These are phyloP conservation scores for Asteroscopus sphinx DNA, from an alignment of 2,888 invertebrate genomes.

Conservation along the genomic window DNA sequence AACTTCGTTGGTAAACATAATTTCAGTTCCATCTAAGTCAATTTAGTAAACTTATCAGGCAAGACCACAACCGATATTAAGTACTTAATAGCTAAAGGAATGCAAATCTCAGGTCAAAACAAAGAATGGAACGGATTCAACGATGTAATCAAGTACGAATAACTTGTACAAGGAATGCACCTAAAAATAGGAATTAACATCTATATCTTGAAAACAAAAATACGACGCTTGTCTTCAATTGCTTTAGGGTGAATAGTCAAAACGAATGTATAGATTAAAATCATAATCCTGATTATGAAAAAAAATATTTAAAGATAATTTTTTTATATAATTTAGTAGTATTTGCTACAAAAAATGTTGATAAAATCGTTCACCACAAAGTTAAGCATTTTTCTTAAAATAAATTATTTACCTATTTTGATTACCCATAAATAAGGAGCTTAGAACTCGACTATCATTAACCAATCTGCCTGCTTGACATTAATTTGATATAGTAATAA, in stretches of 20 bases:
- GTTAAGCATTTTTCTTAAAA: conserved; percentile 68
- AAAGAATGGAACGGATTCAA: conserved; percentile 76
- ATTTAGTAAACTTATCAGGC: conserved; percentile 90
- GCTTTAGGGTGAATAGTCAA: conserved; percentile 27
- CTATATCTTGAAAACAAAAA: conserved; percentile 51
- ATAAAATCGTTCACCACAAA: conserved; percentile 61
- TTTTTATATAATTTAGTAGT: conserved; percentile 37
- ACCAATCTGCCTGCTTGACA: conserved; percentile 46
- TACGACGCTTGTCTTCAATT: conserved; percentile 34
- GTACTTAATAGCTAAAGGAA: conserved; percentile 89
- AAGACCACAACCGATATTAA: conserved; percentile 91
- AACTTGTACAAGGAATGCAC: conserved; percentile 57
- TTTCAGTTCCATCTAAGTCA: conserved; percentile 86
- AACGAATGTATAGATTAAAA: conserved; percentile 17
- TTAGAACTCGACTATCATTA: conserved; percentile 40
- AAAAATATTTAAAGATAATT: conserved; percentile 11
- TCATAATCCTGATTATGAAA: conserved; percentile 25
- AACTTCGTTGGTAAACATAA: conserved; percentile 89
- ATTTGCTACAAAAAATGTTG: conserved; percentile 55
- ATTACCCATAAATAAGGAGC: conserved; percentile 47
- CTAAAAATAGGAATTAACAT: conserved; percentile 64
- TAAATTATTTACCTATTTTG: conserved; percentile 55
- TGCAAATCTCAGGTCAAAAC: conserved; percentile 78
- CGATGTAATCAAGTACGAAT: conserved; percentile 68
- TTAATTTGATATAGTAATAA: conserved; percentile 32